Percentiles rank a stretch among this genome's conserved stretches.
Conservation (phyloP, 64 coral and sea anemone genomes). For the Porites lutea region DNA sequence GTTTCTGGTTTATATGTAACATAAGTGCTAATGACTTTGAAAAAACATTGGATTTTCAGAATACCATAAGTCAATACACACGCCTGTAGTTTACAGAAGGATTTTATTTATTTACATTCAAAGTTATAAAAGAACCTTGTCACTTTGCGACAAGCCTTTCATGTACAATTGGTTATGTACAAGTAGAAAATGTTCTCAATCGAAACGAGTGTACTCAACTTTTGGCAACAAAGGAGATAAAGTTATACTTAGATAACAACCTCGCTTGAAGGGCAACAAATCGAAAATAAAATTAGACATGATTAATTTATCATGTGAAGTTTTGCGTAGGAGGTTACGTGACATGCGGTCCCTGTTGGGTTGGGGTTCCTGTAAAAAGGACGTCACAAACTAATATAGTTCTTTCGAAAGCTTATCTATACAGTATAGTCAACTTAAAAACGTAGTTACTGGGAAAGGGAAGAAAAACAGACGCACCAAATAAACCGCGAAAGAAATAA, state of each 20-base stretch:
- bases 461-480: not conserved
- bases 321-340: too few species aligned
- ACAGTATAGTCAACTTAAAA: too few species aligned
- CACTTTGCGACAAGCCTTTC: not conserved
- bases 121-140: not conserved
- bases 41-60: not conserved
- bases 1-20: too few species aligned
- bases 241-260: not conserved
- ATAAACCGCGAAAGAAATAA: too few species aligned
- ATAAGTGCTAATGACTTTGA: not conserved
- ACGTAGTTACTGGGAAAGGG: not conserved
- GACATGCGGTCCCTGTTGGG: too few species aligned
- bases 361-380: too few species aligned
- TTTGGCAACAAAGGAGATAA: too few species aligned
- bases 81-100: not conserved
- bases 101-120: not conserved
- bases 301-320: not conserved
- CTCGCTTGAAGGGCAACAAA: not conserved
- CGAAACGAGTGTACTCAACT: too few species aligned
- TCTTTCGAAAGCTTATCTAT: too few species aligned
- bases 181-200: not conserved
- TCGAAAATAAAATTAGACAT: not conserved
- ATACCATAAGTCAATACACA: not conserved
- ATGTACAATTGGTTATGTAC: not conserved
- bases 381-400: too few species aligned